phyloP scores from a whole-genome alignment of 2,888 invertebrate genomes.

The Margaritifera margaritifera region DNA sequence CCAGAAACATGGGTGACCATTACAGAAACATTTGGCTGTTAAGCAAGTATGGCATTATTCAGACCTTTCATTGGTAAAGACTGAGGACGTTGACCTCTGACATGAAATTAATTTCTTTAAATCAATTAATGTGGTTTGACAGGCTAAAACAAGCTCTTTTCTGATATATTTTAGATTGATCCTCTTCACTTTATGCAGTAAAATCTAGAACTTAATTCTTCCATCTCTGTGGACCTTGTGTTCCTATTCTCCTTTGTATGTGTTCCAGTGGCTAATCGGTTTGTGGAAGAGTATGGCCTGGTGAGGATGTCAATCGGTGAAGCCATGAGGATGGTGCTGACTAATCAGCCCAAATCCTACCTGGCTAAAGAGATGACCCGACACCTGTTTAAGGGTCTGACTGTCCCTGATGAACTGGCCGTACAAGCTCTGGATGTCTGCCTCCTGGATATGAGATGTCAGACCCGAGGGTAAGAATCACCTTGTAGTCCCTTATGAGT shows the following conservation, averaged over 20 bases:
- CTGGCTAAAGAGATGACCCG: conserved; percentile 60
- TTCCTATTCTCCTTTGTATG: background rate
- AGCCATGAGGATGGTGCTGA: conserved; percentile 66
- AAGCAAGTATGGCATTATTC: too few relatives aligned
- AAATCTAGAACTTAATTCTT: too few relatives aligned
- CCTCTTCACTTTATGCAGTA: too few relatives aligned
- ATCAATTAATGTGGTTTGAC: too few relatives aligned
- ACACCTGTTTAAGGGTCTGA: conserved; percentile 63
- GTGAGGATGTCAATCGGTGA: conserved; percentile 71
- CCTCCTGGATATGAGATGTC: conserved; percentile 70
- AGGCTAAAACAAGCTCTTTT: too few relatives aligned
- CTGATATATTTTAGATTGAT: too few relatives aligned
- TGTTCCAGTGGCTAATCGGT: conserved; percentile 68
- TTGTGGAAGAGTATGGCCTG: conserved; percentile 70
- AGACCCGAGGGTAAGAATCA: conserved; percentile 68
- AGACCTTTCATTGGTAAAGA: too few relatives aligned
- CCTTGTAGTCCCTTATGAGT: too few relatives aligned
- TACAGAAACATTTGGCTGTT: too few relatives aligned
- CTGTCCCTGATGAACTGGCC: conserved; percentile 70
- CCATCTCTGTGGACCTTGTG: background rate
- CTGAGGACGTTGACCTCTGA: too few relatives aligned
- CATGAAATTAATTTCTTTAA: too few relatives aligned
- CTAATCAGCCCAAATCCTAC: conserved; percentile 64
- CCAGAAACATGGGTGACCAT: too few relatives aligned
- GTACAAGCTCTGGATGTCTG: conserved; percentile 68